Base-by-base conservation (phyloP, 2,113 vertebrate species). In the Platichthys stellatus region DNA sequence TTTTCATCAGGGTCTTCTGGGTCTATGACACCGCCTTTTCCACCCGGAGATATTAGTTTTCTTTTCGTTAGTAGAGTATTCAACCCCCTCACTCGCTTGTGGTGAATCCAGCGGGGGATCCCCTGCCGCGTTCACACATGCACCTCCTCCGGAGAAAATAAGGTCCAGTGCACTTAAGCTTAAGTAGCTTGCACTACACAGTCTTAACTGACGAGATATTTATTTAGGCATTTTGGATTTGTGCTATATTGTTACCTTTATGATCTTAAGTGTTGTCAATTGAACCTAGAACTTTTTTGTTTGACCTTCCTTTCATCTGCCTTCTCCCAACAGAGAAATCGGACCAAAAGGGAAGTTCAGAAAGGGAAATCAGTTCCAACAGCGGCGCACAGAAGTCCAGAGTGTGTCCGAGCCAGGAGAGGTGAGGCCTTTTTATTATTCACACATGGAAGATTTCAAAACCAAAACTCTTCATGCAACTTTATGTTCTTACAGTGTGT, bases 281-380 rank as follows among this genome's bases (percentile, higher is more conserved):
- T 13, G 18, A 17, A 5, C 49, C 5, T 20, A 17, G 47, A 35
- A 35, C 13, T 14, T 21, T 20, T 2, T 49, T 61, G 40, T 11
- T 2, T 43, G 13, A 43, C 40, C 12, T 12, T 43, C 40, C 69
- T 81, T 9, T 62, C 9, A 53, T 14, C 24, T 49, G 20, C 40
- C 80, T 24, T 78, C 76, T 38, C 51, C 13, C n/a, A 74, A 72
- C 83, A 95, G 94, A 92, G 62, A 91, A 85, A 78, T 68, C 81
- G 2, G 82, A 92, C 66, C 90, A 82, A 79, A 91, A 77, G 60
- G 76, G 63, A 83, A 63, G 31, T 51, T 53, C 65, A 23, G 88
- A 84, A 53, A 88, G 68, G 4, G 78, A 90, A 56, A 88, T 68
- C 43, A 69, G 62, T 7, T 72, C 72, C 1, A 87, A 85, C 82